Conservation (phyloP, 2,797 vertebrate species). For the Carduelis carduelis region DNA sequence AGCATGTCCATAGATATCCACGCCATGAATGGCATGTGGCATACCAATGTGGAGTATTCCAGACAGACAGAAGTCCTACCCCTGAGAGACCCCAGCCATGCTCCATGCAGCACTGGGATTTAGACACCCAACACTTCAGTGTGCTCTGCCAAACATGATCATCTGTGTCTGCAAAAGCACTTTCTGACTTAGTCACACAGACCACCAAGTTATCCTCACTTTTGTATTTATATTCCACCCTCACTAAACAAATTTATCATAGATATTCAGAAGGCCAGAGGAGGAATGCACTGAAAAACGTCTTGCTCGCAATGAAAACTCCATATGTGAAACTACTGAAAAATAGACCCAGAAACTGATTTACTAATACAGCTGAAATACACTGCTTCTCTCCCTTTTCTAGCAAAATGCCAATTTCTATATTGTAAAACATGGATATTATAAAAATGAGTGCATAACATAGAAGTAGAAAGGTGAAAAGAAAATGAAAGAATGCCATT, state of each 20-base stretch:
- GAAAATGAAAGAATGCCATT: not conserved
- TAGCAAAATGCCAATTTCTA: not conserved
- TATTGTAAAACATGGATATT: not conserved
- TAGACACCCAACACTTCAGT: not conserved
- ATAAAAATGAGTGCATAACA: not conserved
- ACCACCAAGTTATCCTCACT: not conserved
- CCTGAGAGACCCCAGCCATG: rapidly evolving
- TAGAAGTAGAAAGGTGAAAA: not conserved
- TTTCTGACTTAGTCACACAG: not conserved
- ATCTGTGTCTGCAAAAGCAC: not conserved
- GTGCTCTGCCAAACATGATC: not conserved
- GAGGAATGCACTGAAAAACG: not conserved
- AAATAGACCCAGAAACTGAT: not conserved
- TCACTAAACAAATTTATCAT: not conserved
- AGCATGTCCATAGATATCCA: not conserved
- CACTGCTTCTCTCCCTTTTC: not conserved
- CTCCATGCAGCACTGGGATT: rapidly evolving
- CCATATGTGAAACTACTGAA: not conserved
- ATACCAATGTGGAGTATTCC: not conserved
- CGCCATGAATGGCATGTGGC: not conserved
- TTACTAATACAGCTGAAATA: not conserved
- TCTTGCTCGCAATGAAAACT: not conserved
- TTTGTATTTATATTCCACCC: not conserved
- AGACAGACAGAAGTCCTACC: not conserved
- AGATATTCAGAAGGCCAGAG: not conserved